Base-by-base conservation (phyloP, 2,888 invertebrate genomes). In the Drosophila peninsularis region DNA sequence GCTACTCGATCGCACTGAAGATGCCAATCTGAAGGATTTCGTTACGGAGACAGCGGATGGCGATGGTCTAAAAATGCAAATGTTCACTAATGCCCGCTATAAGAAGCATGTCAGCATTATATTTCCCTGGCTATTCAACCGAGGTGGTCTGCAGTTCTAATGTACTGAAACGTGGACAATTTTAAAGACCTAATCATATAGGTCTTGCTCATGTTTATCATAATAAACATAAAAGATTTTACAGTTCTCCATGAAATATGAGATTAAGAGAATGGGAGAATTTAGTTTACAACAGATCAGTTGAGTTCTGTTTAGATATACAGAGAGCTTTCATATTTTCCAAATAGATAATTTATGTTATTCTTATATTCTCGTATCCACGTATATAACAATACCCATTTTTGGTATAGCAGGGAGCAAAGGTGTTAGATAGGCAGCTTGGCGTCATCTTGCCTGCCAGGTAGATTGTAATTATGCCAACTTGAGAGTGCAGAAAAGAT, bases 41-140 rank as follows among this genome's bases (percentile, higher is more conserved):
- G 21, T 84, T 10, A 64, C 63, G n/a, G 80, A 82, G 6, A 52
- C 71, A 6, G 71, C 75, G 0, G 68, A 64, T 37, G 81, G 72
- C 0, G 55, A 55, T 0, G 42, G 60, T 2, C 72, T 85, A 1
- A 82, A 78, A 63, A 65, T 71, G 30, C 57, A 63, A 5, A 75
- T 88, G 72, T 84, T 61, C 34, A 67, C 64, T 0, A 88, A 82
- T 63, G 58, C 78, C 0, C 63, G 90, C 5, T 91, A 86, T 56
- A 71, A 75, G 5, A 82, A 82, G 60, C 83, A 90, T 47, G 71
- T 88, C 39, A 81, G 83, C 54, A 63, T 75, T 1, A 62, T 90
- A 3, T 44, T 91, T 0, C 83, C 88, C 3, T 91, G 89, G 87
- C 47, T 91, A 13, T 73, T 87, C 37, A 82, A 88, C 58, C 83